A percentile compares a stretch with the other conserved stretches of the same genome.
phyloP scores from a whole-genome alignment of 1,140 invertebrate species.

The Holcopasites calliopsidis region DNA sequence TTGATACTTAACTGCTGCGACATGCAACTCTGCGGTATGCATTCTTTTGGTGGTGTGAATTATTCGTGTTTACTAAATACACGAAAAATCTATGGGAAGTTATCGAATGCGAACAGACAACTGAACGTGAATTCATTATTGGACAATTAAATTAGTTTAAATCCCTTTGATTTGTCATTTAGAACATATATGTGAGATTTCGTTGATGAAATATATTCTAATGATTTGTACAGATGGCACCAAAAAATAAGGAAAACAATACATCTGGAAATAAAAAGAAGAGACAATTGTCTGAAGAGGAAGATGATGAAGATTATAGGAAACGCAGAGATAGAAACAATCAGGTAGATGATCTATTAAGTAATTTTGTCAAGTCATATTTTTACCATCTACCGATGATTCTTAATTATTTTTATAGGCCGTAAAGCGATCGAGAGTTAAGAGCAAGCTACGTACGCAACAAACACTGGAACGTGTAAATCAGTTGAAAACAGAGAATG shows the following conservation, averaged over 20 bases:
- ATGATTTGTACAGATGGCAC: conserved; percentile 76
- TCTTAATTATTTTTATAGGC: conserved; percentile 80
- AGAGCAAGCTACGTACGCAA: conserved; percentile 90
- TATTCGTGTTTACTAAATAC: too few species aligned
- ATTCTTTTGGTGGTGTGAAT: too few species aligned
- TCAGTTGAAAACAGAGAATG: conserved; percentile 90
- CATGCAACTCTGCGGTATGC: too few species aligned
- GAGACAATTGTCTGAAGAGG: conserved; percentile 79
- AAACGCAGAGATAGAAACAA: conserved; percentile 91
- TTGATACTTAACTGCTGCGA: neutral
- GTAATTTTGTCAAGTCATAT: neutral
- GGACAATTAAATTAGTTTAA: neutral
- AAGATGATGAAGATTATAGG: conserved; percentile 89
- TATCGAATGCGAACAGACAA: too few species aligned
- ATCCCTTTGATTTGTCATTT: neutral
- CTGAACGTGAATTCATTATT: too few species aligned
- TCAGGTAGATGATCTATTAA: conserved; percentile 79
- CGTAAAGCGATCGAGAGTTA: conserved; percentile 93
- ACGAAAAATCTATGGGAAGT: too few species aligned
- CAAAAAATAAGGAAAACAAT: conserved; percentile 76
- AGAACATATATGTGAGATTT: neutral
- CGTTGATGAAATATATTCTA: neutral
- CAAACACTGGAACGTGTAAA: conserved; percentile 90
- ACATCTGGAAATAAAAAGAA: conserved; percentile 64
- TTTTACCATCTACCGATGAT: neutral